phyloP scores from a whole-genome alignment of 30 jellyfish, hydroid and myxozoan genomes.

The Morbakka virulenta region DNA sequence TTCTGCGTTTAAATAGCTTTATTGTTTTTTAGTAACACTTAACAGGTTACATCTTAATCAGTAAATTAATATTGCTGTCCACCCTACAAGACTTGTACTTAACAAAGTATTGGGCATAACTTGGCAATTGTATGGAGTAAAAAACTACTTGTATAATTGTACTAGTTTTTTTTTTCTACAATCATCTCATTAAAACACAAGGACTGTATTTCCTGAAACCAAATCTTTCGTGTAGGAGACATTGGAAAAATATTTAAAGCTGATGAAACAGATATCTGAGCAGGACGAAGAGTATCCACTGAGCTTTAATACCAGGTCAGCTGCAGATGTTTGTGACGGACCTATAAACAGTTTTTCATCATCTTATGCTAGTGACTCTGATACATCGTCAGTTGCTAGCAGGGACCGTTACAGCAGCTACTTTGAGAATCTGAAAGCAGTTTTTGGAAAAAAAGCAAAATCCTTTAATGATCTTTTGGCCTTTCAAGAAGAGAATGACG shows the following conservation, averaged over 20 bases:
- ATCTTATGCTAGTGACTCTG: neutral
- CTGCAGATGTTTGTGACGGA: slow-evolving; percentile 8
- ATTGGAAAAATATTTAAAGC: slow-evolving; percentile 34
- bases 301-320: slow-evolving; percentile 41
- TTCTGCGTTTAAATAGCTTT: no score
- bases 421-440: neutral
- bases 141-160: no score
- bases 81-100: no score
- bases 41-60: no score
- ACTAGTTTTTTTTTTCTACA: no score
- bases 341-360: neutral
- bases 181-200: no score
- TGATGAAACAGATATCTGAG: slow-evolving; percentile 39
- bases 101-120: no score
- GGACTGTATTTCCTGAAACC: no score
- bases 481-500: neutral
- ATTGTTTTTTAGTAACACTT: no score
- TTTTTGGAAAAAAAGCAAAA: slow-evolving; percentile 58
- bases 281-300: slow-evolving; percentile 36
- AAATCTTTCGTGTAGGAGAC: slow-evolving; percentile 48
- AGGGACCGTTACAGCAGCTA: neutral
- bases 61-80: no score
- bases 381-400: neutral
- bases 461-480: slow-evolving; percentile 25
- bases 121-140: no score